Base-by-base conservation (phyloP, 1,140 invertebrate genomes). In the Bombus waltoni region DNA sequence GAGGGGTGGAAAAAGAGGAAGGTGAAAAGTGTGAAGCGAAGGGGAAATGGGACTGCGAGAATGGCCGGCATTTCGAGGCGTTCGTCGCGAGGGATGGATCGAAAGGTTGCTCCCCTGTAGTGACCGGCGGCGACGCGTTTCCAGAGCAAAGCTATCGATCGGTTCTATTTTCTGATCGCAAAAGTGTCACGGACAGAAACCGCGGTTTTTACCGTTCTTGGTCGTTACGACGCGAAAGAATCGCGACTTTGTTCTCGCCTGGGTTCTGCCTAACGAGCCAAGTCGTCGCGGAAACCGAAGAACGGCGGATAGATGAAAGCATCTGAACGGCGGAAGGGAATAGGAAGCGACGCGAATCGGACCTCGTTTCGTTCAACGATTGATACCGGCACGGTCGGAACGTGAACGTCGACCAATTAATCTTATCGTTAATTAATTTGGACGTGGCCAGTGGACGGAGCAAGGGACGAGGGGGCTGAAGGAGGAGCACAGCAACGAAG, bases 361-460 rank as follows among this genome's bases (percentile, higher is more conserved):
- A 42, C 38, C 40, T 72, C 66, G 83, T 85, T 85, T 85, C 76
- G 73, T 42, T 59, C 22, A 13, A 83, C 81, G 87, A 89, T 85
- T 70, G 89, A 87, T 75, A 89, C 79, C 42, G 74, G 79, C 13
- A n/a, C 87, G 59, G 47, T 81, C 59, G 83, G 85, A 86, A 78
- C 87, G 77, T 66, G 72, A 35, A 13, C 35, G 32, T 42, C 83
- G 83, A 68, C 85, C 88, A 89, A 95, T 95, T 94, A 95, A 94
- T 94, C 92, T 93, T 94, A 94, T 93, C 91, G 89, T 87, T 93
- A 93, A 94, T 94, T 94, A 94, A 94, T 94, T 94, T 93, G 89
- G 83, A 47, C 82, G 65, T 83, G 66, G 18, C 22, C 32, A 62
- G 62, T 68, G 65, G n/a, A 28, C 3, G 57, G 5, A n/a, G 25